Base-by-base conservation (phyloP, 2,113 vertebrate species). In the Callipepla squamata region DNA sequence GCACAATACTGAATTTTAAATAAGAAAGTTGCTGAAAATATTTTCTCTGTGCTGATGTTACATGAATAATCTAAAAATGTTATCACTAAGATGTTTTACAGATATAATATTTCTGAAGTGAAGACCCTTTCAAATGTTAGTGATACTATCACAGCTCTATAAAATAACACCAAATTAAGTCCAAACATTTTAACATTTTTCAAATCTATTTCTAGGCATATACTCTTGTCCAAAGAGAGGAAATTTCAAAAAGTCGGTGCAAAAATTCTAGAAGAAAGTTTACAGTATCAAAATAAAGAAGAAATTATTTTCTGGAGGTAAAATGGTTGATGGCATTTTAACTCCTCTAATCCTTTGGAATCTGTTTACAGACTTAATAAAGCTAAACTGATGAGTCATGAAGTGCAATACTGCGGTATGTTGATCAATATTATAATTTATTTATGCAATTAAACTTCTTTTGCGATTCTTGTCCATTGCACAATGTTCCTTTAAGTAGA, bases 371-470 rank as follows among this genome's bases (percentile, higher is more conserved):
- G n/a, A 48, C 34, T 66, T 85, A 65, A 89, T 86, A 95, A 76
- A 82, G 17, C 28, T 85, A 87, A 94, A 76, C 25, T n/a, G 55
- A 45, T 87, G 91, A 92, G 12, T 70, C 78, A 87, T 34, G 20
- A 45, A 85, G 45, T 77, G 36, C 10, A 74, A 53, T 93, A 80
- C 62, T 79, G 42, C 15, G 40, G 81, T 87, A 78, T 91, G 61
- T 72, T 97, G 89, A 94, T 96, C 93, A 70, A 86, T 84, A 82
- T 90, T 92, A 94, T 53, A 84, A 96, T 96, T 93, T 84, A 67
- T 95, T 87, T 96, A 90, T 79, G 18, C 11, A 94, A 92, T 96
- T 94, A 84, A 42, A 82, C 62, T 80, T 89, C 67, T 92, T 92
- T 57, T 25, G 58, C 86, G 63, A 80, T 95, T 95, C 89, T 92